Conservation (phyloP, 2,797 vertebrate genomes). For the Octomys mimax region DNA sequence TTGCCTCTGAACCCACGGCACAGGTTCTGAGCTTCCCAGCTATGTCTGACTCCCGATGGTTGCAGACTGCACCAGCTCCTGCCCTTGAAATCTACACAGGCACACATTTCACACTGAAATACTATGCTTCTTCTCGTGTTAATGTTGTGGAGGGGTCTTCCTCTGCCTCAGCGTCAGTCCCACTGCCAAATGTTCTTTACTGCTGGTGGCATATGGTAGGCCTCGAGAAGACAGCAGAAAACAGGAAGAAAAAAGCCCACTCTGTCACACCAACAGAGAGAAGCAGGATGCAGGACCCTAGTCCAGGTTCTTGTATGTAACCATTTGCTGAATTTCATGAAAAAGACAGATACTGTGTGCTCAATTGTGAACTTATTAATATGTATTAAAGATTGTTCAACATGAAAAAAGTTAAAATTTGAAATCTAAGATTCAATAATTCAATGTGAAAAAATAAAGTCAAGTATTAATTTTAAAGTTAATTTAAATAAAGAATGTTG, state of each 20-base stretch:
- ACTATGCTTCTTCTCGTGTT: not conserved
- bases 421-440: not conserved
- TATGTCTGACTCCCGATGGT: not conserved
- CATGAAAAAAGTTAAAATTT: not conserved
- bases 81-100: not conserved
- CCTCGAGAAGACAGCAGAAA: not conserved
- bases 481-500: not conserved
- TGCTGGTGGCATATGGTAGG: not conserved
- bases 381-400: not conserved
- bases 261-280: not conserved
- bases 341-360: not conserved
- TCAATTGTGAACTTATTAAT: not conserved
- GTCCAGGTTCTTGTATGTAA: not conserved
- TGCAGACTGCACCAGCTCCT: not conserved
- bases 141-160: not conserved
- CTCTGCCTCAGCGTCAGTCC: not conserved
- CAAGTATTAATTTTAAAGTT: too few species aligned
- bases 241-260: not conserved
- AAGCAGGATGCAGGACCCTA: not conserved
- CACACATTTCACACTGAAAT: not conserved
- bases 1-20: not conserved
- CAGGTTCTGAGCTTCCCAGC: not conserved
- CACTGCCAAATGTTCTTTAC: not conserved
- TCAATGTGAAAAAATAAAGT: not conserved
- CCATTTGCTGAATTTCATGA: not conserved